Conservation (phyloP, 2,888 invertebrate genomes). For the Notocelia uddmanniana region DNA sequence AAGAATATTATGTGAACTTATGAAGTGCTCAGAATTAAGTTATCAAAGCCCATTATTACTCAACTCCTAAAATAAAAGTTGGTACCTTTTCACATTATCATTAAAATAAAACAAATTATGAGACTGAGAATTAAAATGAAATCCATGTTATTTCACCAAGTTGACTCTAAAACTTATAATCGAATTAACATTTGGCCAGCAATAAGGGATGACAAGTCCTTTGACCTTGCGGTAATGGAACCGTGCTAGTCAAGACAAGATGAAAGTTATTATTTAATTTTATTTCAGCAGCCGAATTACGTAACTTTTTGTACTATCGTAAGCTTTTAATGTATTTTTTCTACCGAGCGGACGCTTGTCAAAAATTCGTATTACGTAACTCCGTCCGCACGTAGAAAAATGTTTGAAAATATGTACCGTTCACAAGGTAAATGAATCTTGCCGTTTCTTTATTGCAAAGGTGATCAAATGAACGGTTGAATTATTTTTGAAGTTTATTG, state of each 20-base stretch:
- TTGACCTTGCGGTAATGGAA: conserved; percentile 1
- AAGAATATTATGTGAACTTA: neutral
- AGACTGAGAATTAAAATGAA: conserved; percentile 19
- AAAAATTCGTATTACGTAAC: too few relatives aligned
- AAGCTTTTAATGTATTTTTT: too few relatives aligned
- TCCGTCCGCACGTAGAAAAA: too few relatives aligned
- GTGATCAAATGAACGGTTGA: too few relatives aligned
- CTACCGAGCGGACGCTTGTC: too few relatives aligned
- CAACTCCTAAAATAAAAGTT: neutral
- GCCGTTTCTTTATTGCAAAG: too few relatives aligned
- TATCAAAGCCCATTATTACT: neutral
- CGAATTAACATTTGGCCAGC: conserved; percentile 24
- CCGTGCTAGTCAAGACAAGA: too few relatives aligned
- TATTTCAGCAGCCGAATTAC: too few relatives aligned
- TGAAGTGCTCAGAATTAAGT: neutral
- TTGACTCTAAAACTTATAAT: conserved; percentile 23
- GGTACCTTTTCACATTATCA: neutral
- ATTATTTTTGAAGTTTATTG: too few relatives aligned
- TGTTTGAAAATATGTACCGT: too few relatives aligned
- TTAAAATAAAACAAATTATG: conserved; percentile 3
- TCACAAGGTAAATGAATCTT: too few relatives aligned
- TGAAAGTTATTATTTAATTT: neutral
- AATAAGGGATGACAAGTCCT: neutral
- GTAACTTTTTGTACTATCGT: too few relatives aligned
- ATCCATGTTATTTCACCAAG: conserved; percentile 29